Evolutionary conservation across 2,113 vertebrate species (phyloP).

Genomic region (Anoplopoma fimbria): DNA sequence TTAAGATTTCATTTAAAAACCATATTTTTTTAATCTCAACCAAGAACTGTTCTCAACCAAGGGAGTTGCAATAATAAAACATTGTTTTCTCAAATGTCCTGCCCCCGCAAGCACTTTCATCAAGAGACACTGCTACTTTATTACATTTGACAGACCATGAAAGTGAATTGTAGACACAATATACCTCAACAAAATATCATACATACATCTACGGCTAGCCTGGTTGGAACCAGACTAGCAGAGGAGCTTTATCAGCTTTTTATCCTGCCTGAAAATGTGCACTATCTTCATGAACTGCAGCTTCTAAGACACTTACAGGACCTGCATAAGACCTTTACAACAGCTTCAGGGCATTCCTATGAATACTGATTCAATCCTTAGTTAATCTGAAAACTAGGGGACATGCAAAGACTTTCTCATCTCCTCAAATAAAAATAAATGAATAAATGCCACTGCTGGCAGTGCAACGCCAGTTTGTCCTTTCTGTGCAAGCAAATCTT

Average conservation of each 20-base stretch:
- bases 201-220: not conserved
- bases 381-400: constrained; percentile 20
- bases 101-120: constrained; percentile 17
- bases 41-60: constrained; percentile 29
- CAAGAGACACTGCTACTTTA: constrained; percentile 13
- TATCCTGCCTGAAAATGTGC: constrained; percentile 19
- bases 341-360: constrained; percentile 2
- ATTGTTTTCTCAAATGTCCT: not conserved
- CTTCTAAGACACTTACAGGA: constrained; percentile 20
- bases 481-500: not conserved
- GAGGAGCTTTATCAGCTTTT: constrained; percentile 34
- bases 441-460: constrained; percentile 3
- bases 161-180: constrained; percentile 14
- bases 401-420: not conserved
- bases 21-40: not conserved
- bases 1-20: constrained; percentile 11
- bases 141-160: constrained; percentile 35
- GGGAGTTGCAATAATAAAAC: constrained; percentile 12
- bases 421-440: constrained; percentile 15
- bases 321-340: constrained; percentile 30
- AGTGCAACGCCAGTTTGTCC: not conserved
- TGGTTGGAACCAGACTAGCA: constrained; percentile 2
- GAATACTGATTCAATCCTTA: constrained; percentile 29
- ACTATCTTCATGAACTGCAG: constrained; percentile 22
- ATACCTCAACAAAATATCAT: constrained; percentile 20